A percentile compares a stretch with the other conserved stretches of the same genome.
These are phyloP conservation scores for Salvelinus alpinus DNA, from an alignment of 2,113 vertebrate species.

Conservation along the genomic window DNA sequence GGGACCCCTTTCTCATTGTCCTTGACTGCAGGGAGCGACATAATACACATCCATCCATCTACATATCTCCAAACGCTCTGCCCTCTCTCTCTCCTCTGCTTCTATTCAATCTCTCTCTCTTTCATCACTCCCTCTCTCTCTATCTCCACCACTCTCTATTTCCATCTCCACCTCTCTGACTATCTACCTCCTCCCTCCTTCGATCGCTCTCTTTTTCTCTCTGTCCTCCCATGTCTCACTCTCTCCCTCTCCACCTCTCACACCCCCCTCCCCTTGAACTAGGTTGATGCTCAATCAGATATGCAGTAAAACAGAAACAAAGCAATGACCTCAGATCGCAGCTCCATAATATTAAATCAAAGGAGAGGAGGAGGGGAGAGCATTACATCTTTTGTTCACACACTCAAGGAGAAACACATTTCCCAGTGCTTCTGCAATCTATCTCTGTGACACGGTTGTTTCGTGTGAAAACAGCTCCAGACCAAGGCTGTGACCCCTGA, in stretches of 20 bases:
- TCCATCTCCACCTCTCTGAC: slow-evolving; percentile 17
- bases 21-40: slow-evolving; percentile 59
- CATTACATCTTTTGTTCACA: background rate
- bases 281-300: background rate
- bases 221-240: background rate
- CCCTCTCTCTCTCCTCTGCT: slow-evolving; percentile 2
- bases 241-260: background rate
- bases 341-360: background rate
- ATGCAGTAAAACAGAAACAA: too few species aligned
- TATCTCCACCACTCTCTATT: slow-evolving; percentile 26
- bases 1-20: slow-evolving; percentile 55
- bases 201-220: slow-evolving; percentile 7
- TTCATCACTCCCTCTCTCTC: too few species aligned
- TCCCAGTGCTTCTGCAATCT: slow-evolving; percentile 23
- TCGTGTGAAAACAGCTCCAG: slow-evolving; percentile 36
- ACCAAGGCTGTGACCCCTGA: slow-evolving; percentile 55
- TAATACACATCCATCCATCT: slow-evolving; percentile 45
- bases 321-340: background rate
- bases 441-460: slow-evolving; percentile 12
- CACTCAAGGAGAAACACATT: slow-evolving; percentile 10
- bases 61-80: slow-evolving; percentile 32
- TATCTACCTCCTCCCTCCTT: slow-evolving; percentile 22
- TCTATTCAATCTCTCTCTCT: too few species aligned
- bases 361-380: too few species aligned
- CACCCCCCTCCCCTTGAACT: slow-evolving; percentile 1